Evolutionary conservation across 2,113 vertebrate genomes (phyloP), one percentile per base, ranked within the genome.

Genomic region (Sylvilagus bachmani): DNA sequence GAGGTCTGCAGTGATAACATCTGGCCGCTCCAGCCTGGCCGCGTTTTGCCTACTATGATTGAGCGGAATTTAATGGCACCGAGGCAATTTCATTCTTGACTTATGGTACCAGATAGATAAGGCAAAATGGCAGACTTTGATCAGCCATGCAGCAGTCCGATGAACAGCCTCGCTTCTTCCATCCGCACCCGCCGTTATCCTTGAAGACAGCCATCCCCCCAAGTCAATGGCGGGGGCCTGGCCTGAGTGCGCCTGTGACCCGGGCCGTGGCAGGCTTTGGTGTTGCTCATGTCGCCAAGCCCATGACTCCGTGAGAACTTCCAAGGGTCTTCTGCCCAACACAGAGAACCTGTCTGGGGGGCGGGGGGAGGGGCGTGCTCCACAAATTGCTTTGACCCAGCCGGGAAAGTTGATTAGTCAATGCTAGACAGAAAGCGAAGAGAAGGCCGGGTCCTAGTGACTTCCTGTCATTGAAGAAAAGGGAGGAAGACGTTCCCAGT

Each of bases 1-100:
- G 98, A 98, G 98, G 98, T 96, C 98, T 96, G 97, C 97, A 97
- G 97, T 98, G 98, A 99, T 99, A 99, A 98, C 99, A 99, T 99
- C 99, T 99, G 99, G 98, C 98, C 98, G 98, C 25, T 55, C 97
- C 97, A 97, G 93, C 97, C 97, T 79, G 98, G 96, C 98, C 98
- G 97, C 97, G 93, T 98, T 98, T 98, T 97, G 96, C 7, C 1
- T 83, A 86, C 64, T 22, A 96, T 98, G 98, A 99, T 98, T 98
- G 98, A 99, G 97, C 87, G 97, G 87, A 97, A 97, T 98, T 98
- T 98, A 99, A 99, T 98, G 98, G 98, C 53, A 73, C 97, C 97
- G 97, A 98, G 98, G 98, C 98, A 98, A 93, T 97, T 97, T 98
- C 96, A 88, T 97, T 97, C 97, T 97, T 98, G 98, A 98, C 94